A percentile compares a stretch with the other conserved stretches of the same genome.
Evolutionary conservation across 2,113 vertebrate genomes (phyloP).

Genomic region (Myotis davidii): DNA sequence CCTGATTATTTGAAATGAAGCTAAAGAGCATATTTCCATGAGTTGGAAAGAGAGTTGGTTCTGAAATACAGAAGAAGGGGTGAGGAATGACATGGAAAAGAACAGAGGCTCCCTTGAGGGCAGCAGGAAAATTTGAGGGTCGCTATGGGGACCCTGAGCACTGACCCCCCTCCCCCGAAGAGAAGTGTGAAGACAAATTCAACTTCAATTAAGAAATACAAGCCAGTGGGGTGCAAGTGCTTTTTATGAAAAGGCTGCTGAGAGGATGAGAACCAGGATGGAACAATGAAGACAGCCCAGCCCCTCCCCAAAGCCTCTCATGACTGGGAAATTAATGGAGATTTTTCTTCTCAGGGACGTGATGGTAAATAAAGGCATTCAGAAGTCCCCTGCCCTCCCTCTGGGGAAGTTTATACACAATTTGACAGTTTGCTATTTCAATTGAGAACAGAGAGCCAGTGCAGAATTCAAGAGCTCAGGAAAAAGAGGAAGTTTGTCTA

Average conservation of each 20-base stretch:
- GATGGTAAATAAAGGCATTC: not conserved
- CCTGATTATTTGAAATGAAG: not conserved
- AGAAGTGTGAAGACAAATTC: not conserved
- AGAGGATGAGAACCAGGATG: rapidly evolving
- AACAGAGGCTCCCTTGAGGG: not conserved
- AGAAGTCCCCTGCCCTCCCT: not conserved
- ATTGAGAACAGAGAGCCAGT: not conserved
- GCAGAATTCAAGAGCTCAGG: not conserved
- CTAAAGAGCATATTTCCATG: rapidly evolving
- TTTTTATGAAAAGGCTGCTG: no score
- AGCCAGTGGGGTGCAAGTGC: rapidly evolving
- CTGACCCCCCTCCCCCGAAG: rapidly evolving
- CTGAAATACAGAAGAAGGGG: not conserved
- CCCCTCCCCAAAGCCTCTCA: not conserved
- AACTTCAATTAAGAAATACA: rapidly evolving
- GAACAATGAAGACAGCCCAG: rapidly evolving
- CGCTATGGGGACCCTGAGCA: rapidly evolving
- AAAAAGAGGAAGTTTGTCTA: not conserved
- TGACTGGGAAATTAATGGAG: rapidly evolving
- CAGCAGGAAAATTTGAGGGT: rapidly evolving
- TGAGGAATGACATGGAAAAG: rapidly evolving
- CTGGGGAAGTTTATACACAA: not conserved
- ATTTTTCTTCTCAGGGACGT: not conserved
- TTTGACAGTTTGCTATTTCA: not conserved
- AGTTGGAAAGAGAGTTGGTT: rapidly evolving